phyloP scores from a whole-genome alignment of 2,797 vertebrate species.

The Typhlichthys subterraneus region DNA sequence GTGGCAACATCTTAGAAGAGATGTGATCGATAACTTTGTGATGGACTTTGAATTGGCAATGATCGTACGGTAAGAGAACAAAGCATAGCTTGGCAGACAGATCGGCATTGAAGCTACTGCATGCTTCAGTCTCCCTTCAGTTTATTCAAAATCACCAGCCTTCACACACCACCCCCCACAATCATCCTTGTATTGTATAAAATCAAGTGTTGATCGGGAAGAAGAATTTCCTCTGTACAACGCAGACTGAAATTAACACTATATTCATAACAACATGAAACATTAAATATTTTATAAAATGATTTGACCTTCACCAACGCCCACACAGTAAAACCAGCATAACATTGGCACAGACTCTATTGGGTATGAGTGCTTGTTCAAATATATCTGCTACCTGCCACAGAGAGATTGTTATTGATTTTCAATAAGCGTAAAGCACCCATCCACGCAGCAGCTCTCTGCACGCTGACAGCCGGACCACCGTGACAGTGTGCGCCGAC shows the following conservation, averaged over 20 bases:
- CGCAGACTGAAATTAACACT: not conserved
- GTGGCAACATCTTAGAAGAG: conserved; percentile 6
- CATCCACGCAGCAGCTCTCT: conserved; percentile 51
- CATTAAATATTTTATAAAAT: not conserved
- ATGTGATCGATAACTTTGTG: conserved; percentile 40
- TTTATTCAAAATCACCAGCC: conserved; percentile 14
- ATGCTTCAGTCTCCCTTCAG: conserved; percentile 2
- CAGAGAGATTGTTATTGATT: conserved; percentile 79
- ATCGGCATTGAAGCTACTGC: conserved; percentile 5
- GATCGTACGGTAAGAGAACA: conserved; percentile 14
- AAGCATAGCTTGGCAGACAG: conserved; percentile 21
- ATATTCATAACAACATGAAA: not conserved
- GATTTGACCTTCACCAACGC: conserved; percentile 6
- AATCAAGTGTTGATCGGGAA: not conserved
- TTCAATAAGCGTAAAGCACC: conserved; percentile 70
- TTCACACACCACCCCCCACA: not conserved
- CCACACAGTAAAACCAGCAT: conserved; percentile 29
- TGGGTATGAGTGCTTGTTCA: conserved; percentile 52
- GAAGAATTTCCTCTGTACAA: not conserved
- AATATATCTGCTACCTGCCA: conserved; percentile 53
- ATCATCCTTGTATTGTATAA: conserved; percentile 1
- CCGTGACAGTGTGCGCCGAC: conserved; percentile 48
- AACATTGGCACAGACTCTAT: conserved; percentile 39
- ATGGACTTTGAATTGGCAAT: conserved; percentile 39
- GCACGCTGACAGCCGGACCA: conserved; percentile 55